Base-by-base conservation (phyloP, 1,140 invertebrate genomes). In the Camponotus floridanus region DNA sequence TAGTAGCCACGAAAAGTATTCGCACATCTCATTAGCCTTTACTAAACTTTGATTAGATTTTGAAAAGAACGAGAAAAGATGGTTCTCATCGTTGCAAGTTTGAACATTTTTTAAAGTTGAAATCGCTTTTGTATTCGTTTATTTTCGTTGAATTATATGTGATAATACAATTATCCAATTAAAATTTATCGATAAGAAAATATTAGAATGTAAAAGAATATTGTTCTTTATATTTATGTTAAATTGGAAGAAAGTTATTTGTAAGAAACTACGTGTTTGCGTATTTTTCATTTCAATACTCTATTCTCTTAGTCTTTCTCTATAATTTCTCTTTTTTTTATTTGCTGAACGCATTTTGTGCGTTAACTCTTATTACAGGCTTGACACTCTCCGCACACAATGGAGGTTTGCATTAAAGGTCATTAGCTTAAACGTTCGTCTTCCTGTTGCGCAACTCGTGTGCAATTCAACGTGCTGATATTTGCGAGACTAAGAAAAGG, bases 391-490 rank as follows among this genome's bases (percentile, higher is more conserved):
- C 48, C 68, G 81, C 39, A 33, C 48, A 91, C 84, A 91, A 92
- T 92, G 83, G 90, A 92, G 85, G 85, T 89, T 87, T 89, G 84
- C 88, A 90, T 92, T 92, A 92, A 92, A 91, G 85, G 88, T 91
- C 89, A 92, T 93, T 92, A 93, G 88, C 91, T 92, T 91, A 90
- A 92, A 91, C 88, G 89, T 92, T 91, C 85, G 88, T 68, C 91
- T 91, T 92, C 91, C 90, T 91, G 90, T 92, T 92, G 89, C 91
- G 87, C 89, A 91, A 92, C 87, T 70, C 74, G 80, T 86, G 80
- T 86, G 67, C 90, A 78, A 92, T 90, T 91, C 87, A 88, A 57
- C 88, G 64, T 65, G 74, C 76, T 74, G 88, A 85, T 89, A 89
- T 86, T 88, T 74, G 81, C 81, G 61, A 78, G 73, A 65, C 45